A percentile compares a stretch with the other conserved stretches of the same genome.
Conservation (phyloP, 2,888 invertebrate genomes). For the Drosophila prostipennis region DNA sequence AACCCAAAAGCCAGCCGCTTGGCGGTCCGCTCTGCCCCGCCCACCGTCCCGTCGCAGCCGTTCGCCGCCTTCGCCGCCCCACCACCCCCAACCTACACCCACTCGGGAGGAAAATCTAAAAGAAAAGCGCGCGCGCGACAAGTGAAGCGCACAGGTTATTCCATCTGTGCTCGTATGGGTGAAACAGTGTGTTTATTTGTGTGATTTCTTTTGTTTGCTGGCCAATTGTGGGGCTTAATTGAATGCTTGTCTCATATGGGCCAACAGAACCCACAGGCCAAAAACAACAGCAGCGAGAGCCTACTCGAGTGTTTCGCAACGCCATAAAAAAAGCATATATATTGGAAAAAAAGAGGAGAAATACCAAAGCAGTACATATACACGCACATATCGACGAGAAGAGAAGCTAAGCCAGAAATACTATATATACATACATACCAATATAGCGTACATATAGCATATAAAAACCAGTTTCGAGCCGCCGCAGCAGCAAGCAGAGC, state of each 20-base stretch:
- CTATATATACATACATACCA: slow-evolving; percentile 14
- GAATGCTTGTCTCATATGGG: slow-evolving; percentile 70
- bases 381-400: slow-evolving; percentile 31
- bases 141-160: slow-evolving; percentile 70
- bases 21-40: slow-evolving; percentile 17
- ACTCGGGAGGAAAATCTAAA: slow-evolving; percentile 12
- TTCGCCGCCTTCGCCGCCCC: neutral
- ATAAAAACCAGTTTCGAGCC: slow-evolving; percentile 69
- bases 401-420: slow-evolving; percentile 45
- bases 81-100: neutral
- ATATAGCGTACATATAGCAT: slow-evolving; percentile 26
- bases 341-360: slow-evolving; percentile 33
- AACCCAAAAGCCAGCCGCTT: slow-evolving; percentile 40
- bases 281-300: slow-evolving; percentile 17
- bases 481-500: slow-evolving; percentile 38
- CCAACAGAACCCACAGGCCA: slow-evolving; percentile 27
- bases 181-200: slow-evolving; percentile 48
- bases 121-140: slow-evolving; percentile 62
- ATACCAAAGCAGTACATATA: slow-evolving; percentile 31
- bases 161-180: slow-evolving; percentile 23
- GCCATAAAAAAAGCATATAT: slow-evolving; percentile 47
- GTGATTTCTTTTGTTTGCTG: slow-evolving; percentile 74
- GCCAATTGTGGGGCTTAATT: slow-evolving; percentile 71
- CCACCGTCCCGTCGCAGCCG: neutral
- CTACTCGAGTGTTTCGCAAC: slow-evolving; percentile 59